Percentiles rank a stretch among this genome's conserved stretches.
These are phyloP conservation scores for Crossocerus cetratus DNA, from an alignment of 2,888 invertebrate species.

Conservation along the genomic window DNA sequence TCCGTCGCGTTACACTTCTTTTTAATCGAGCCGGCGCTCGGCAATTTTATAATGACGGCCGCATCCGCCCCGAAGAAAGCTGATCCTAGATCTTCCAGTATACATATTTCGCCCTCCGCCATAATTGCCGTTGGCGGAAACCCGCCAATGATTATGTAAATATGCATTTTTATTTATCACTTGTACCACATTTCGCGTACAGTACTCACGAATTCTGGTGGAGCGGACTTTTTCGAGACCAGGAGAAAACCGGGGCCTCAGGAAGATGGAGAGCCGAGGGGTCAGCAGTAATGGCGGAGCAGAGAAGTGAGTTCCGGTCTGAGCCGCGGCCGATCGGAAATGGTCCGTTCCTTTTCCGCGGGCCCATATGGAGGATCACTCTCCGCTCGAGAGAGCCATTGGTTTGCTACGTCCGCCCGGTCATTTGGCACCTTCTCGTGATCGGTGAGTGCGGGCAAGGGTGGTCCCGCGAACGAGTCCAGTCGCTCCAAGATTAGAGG, in stretches of 20 bases:
- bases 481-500: conserved; percentile 51
- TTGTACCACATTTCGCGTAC: no score
- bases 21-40: background rate
- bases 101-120: background rate
- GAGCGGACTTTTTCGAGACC: no score
- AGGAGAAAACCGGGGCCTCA: no score
- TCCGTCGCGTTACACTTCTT: conserved; percentile 33
- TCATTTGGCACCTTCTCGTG: background rate
- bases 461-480: conserved; percentile 17
- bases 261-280: no score
- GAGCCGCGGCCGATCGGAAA: no score
- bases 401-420: conserved; percentile 6
- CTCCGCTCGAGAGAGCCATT: background rate
- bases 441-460: background rate
- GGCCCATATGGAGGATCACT: background rate
- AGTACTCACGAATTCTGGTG: no score
- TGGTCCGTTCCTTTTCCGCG: no score
- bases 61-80: background rate
- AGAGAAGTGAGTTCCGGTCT: no score
- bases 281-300: no score
- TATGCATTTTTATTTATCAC: no score
- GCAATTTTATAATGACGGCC: background rate
- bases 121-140: background rate
- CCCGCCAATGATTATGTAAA: no score
- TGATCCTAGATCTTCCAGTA: no score